A percentile compares a stretch with the other conserved stretches of the same genome.
phyloP scores from a whole-genome alignment of 1,140 invertebrate genomes.

The Euwallacea fornicatus region DNA sequence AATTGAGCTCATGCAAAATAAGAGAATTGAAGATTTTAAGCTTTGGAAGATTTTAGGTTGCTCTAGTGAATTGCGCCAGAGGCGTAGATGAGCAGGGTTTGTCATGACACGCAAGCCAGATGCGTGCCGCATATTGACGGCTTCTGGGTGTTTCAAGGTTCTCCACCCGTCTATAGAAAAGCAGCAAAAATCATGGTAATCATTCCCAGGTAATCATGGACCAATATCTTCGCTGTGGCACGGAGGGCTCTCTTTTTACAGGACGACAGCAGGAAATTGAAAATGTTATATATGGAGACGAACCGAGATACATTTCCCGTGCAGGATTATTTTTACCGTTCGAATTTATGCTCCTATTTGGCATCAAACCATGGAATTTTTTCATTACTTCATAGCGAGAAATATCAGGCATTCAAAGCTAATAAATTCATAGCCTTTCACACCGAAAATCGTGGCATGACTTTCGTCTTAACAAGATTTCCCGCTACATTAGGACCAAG shows the following conservation, averaged over 20 bases:
- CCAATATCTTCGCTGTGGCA: too few relatives aligned
- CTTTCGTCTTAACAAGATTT: conserved; percentile 2
- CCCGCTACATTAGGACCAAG: not conserved
- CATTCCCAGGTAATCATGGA: too few relatives aligned
- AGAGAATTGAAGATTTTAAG: too few relatives aligned
- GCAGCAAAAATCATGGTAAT: too few relatives aligned
- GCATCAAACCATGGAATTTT: not conserved
- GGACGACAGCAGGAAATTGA: conserved; percentile 39
- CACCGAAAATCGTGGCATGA: not conserved
- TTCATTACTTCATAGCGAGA: not conserved
- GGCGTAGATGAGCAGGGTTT: too few relatives aligned
- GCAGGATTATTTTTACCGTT: conserved; percentile 22
- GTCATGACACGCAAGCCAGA: too few relatives aligned
- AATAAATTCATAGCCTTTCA: not conserved
- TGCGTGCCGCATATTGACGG: too few relatives aligned
- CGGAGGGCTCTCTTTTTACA: conserved; percentile 2
- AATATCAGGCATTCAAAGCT: not conserved
- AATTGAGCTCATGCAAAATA: too few relatives aligned
- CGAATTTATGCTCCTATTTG: not conserved
- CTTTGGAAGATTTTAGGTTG: too few relatives aligned
- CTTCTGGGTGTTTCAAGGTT: too few relatives aligned
- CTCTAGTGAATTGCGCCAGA: too few relatives aligned
- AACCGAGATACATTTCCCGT: conserved; percentile 35
- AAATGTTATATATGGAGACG: conserved; percentile 42
- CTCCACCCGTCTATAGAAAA: too few relatives aligned